Base-by-base conservation (phyloP, 2,888 invertebrate genomes). In the Drosophila bunnanda region DNA sequence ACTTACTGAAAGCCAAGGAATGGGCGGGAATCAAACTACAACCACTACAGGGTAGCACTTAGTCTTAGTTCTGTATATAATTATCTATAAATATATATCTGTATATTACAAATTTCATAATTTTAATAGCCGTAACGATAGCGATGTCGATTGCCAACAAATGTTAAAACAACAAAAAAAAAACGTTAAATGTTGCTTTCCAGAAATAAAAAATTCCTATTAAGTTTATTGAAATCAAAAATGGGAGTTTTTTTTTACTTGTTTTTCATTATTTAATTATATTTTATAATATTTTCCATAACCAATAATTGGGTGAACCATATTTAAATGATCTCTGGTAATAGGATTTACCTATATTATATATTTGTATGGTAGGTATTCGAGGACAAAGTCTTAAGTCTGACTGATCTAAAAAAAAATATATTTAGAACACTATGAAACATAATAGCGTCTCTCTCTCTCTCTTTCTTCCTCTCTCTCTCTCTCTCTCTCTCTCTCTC, bases 201-300 rank as follows among this genome's bases (percentile, higher is more conserved):
- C 79, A 84, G 30, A 75, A 82, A 82, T 87, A 82, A 82, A 82
- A 53, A 82, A 82, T 82, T 82, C 82, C 82, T 82, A 82, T 77
- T 82, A 80, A 68, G 54, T 54, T 67, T 67, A 67, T 66, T 48
- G 28, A 39, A 66, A 46, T 34, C 61, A 20, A n/a, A 4, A 12
- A 8, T n/a, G n/a, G 2, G 1, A 8, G 0, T n/a, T 2, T 22
- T 1, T 12, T 36, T n/a, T n/a, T 36, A 22, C 8, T 34, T 32
- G 12, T 32, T 10, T 25, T 25, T 25, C 25, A 25, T 25, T 25
- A 25, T 25, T 25, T 4, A 25, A 25, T 25, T 25, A 25, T 25
- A n/a, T 25, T 25, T 25, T 25, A 25, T 25, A 25, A 4, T 25
- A 25, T 25, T 25, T 25, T 25, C 25, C 25, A 25, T 25, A 4